These are phyloP conservation scores for Ligdia adustata DNA, from an alignment of 2,888 invertebrate species.

Conservation along the genomic window DNA sequence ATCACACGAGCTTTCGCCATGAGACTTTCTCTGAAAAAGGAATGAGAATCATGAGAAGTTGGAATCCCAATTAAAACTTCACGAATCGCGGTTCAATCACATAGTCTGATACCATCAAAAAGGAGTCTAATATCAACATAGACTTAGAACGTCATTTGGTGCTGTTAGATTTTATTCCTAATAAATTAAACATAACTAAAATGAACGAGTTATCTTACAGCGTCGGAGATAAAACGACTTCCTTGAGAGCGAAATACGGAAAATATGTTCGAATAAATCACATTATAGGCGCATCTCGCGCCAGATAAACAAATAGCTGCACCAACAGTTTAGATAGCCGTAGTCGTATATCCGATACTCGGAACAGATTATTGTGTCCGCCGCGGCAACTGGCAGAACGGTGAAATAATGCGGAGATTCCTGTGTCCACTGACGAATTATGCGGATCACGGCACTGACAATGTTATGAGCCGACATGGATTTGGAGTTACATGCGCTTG, in stretches of 20 bases:
- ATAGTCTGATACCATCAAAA: conserved; percentile 20
- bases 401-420: conserved; percentile 35
- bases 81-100: conserved; percentile 7
- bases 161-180: too few relatives aligned
- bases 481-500: conserved; percentile 40
- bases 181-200: conserved; percentile 37
- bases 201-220: conserved; percentile 40
- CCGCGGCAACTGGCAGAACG: conserved; percentile 6
- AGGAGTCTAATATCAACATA: too few relatives aligned
- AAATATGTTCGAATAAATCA: conserved; percentile 48
- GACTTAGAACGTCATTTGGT: too few relatives aligned
- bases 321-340: conserved; percentile 32
- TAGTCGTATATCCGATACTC: conserved; percentile 27
- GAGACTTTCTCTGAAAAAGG: conserved; percentile 8
- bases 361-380: conserved; percentile 24
- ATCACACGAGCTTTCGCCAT: conserved; percentile 1
- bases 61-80: conserved; percentile 28
- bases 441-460: conserved; percentile 44
- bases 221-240: conserved; percentile 40
- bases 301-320: conserved; percentile 44
- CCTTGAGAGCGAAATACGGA: conserved; percentile 36
- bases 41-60: conserved; percentile 11
- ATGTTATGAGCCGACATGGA: conserved; percentile 28
- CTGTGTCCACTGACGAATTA: conserved; percentile 46
- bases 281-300: conserved; percentile 37